Evolutionary conservation across 2,888 invertebrate genomes (phyloP).

Genomic region (Ectemnius cavifrons): DNA sequence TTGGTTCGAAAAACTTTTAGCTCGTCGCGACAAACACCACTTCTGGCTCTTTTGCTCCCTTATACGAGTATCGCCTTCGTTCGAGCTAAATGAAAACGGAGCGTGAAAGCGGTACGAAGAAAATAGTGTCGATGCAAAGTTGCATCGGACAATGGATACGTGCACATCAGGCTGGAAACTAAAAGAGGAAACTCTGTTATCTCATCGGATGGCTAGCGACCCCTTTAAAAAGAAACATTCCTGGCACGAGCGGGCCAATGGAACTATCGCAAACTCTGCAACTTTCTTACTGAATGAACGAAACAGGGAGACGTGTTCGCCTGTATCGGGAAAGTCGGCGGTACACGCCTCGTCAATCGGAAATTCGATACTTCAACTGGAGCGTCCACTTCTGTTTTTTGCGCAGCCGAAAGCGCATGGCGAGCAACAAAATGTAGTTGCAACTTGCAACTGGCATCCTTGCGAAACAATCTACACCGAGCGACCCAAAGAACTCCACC

Average conservation of each 20-base stretch:
- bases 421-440: constrained; percentile 7
- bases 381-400: constrained; percentile 20
- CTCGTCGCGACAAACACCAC: no score
- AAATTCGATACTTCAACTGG: constrained; percentile 22
- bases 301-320: constrained; percentile 4
- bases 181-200: constrained; percentile 14
- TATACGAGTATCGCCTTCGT: no score
- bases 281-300: constrained; percentile 19
- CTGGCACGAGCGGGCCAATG: neutral
- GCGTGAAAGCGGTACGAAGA: no score
- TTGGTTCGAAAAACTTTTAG: neutral
- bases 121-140: no score
- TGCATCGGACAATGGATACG: neutral
- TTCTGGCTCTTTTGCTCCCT: no score
- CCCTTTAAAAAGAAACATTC: constrained; percentile 4
- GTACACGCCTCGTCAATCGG: constrained; percentile 15
- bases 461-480: constrained; percentile 17
- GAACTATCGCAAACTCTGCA: constrained; percentile 20
- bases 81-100: no score
- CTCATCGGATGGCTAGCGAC: constrained; percentile 1
- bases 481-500: neutral
- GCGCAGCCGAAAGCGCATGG: neutral
- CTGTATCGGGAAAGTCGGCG: neutral
- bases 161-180: neutral
- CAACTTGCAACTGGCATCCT: constrained; percentile 1